Conservation (phyloP, 2,113 vertebrate species). For the Tetrax tetrax region DNA sequence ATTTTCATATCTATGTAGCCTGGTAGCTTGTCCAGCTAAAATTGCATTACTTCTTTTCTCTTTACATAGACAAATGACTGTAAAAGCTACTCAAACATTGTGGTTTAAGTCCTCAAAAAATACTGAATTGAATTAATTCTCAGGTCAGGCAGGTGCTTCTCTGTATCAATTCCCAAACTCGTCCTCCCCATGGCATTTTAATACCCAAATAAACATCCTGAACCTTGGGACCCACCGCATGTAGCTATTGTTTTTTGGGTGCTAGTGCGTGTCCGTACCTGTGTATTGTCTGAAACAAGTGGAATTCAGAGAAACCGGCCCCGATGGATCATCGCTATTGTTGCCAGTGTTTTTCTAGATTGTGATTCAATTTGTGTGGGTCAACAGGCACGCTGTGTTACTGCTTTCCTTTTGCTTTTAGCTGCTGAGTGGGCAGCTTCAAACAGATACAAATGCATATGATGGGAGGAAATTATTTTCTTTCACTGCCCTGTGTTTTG, state of each 20-base stretch:
- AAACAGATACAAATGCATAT: conserved; percentile 53
- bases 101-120: not conserved
- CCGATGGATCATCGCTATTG: conserved; percentile 66
- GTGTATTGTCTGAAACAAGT: conserved; percentile 23
- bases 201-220: not conserved
- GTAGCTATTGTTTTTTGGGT: not conserved
- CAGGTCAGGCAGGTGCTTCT: not conserved
- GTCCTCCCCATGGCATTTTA: not conserved
- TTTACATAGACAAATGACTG: not conserved
- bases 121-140: not conserved
- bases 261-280: conserved; percentile 2
- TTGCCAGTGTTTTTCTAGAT: conserved; percentile 77
- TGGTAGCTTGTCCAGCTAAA: not conserved
- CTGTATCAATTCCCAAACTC: not conserved
- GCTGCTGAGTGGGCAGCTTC: conserved; percentile 73
- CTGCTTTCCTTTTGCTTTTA: conserved; percentile 71
- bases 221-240: not conserved
- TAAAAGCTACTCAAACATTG: not conserved
- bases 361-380: conserved; percentile 73
- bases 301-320: conserved; percentile 7
- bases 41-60: not conserved
- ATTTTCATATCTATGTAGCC: not conserved
- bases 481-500: conserved; percentile 43
- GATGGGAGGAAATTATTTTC: conserved; percentile 61
- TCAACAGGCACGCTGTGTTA: conserved; percentile 71